phyloP scores from a whole-genome alignment of 2,113 vertebrate genomes.

The Microtus richardsoni region DNA sequence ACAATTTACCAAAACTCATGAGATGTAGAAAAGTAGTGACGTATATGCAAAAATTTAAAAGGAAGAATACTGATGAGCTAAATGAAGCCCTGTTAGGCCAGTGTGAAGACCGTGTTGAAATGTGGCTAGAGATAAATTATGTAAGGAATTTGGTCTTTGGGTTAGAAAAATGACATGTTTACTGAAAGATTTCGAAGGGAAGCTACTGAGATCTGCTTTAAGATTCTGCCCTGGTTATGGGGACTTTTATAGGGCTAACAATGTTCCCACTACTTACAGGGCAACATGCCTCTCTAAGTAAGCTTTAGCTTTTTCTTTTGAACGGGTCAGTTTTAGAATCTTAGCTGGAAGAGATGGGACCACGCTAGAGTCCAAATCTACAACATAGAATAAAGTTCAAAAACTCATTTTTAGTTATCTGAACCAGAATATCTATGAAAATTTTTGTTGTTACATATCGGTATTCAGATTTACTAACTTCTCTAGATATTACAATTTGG shows the following conservation, averaged over 20 bases:
- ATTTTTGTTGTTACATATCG: background rate
- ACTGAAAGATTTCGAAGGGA: conserved; percentile 26
- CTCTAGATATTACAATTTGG: background rate
- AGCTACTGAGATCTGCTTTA: background rate
- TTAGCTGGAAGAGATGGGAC: background rate
- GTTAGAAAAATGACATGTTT: background rate
- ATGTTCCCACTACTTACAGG: background rate
- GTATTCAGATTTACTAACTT: conserved; percentile 21
- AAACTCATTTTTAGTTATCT: conserved; percentile 18
- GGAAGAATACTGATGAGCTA: background rate
- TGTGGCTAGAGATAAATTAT: background rate
- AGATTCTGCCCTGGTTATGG: background rate
- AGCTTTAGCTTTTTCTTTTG: background rate
- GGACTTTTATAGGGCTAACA: background rate
- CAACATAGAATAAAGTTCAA: background rate
- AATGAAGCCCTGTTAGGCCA: background rate
- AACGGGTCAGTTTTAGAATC: background rate
- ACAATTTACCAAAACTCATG: background rate
- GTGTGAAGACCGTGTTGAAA: background rate
- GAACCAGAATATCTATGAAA: background rate
- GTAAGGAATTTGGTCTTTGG: background rate
- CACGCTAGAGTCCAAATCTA: background rate
- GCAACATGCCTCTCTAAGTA: background rate
- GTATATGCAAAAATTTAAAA: background rate
- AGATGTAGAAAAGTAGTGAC: background rate